phyloP scores from a whole-genome alignment of 2,113 vertebrate species.

The Struthio camelus region DNA sequence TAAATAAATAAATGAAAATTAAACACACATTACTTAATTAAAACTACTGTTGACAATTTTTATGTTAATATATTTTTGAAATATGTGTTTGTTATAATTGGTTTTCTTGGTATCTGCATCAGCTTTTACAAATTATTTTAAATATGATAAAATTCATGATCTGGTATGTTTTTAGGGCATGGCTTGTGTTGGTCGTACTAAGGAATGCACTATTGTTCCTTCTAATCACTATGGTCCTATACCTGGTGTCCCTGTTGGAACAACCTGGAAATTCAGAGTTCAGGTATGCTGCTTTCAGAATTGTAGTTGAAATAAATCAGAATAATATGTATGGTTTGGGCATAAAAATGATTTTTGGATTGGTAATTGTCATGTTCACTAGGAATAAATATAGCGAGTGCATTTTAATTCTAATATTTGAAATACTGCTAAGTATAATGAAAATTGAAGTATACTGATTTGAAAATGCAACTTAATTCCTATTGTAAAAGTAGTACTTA shows the following conservation, averaged over 20 bases:
- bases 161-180: constrained; percentile 83
- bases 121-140: neutral
- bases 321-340: neutral
- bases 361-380: neutral
- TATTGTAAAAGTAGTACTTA: neutral
- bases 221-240: constrained; percentile 95
- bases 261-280: constrained; percentile 94
- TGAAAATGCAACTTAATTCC: neutral
- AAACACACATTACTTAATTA: neutral
- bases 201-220: constrained; percentile 94
- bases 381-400: neutral
- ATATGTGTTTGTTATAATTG: neutral
- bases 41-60: neutral
- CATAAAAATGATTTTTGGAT: neutral
- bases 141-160: neutral
- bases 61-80: neutral
- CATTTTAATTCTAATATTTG: neutral
- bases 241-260: constrained; percentile 90
- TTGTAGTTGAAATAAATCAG: constrained; percentile 3
- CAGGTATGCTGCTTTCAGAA: constrained; percentile 78
- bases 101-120: neutral
- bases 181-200: constrained; percentile 95
- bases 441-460: neutral
- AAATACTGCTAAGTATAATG: neutral
- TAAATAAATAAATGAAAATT: neutral